Base-by-base conservation (phyloP, 2,888 invertebrate species). In the Ormyrus nitidulus region DNA sequence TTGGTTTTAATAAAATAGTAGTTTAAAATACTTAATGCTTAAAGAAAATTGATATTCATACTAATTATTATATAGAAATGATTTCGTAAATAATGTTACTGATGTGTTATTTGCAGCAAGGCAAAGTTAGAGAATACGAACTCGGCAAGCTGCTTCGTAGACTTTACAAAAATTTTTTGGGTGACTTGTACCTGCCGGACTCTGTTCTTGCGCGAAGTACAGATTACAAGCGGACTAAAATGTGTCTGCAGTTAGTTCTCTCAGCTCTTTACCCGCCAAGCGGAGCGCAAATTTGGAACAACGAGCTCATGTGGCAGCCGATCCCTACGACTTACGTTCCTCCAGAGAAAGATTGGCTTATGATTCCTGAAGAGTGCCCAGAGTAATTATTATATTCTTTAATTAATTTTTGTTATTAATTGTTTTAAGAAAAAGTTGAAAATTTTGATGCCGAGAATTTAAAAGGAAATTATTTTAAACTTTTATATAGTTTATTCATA, bases 141-240 rank as follows among this genome's bases (percentile, higher is more conserved):
- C 90, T 93, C 1, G 93, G 93, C 0, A 87, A 90, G 82, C 91
- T 91, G 84, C 85, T 93, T 4, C 91, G 93, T 44, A 82, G 88
- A n/a, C 87, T 88, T 1, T 93, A 93, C 84, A 87, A 91, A 8
- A 87, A 91, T 0, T 90, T 93, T 53, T 87, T 93, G 49, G 92
- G 92, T 0, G 87, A 86, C 0, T 75, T 91, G 34, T 93, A 93
- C 84, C 84, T 91, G 0, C 89, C 91, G 0, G 81, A 85, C 0
- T 69, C 83, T 1, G 83, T 88, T 8, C 85, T 85, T 65, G 90
- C 93, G 7, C 91, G 93, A 64, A 94, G 94, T 54, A 95, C 96
- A 0, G 93, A 94, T 86, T 94, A 92, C 85, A 94, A 94, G 69
- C 92, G 96, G 65, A 95, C 96, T 0, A 93, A 96, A 89, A 94